These are phyloP conservation scores for Tholera decimalis DNA, from an alignment of 2,888 invertebrate species.

Conservation along the genomic window DNA sequence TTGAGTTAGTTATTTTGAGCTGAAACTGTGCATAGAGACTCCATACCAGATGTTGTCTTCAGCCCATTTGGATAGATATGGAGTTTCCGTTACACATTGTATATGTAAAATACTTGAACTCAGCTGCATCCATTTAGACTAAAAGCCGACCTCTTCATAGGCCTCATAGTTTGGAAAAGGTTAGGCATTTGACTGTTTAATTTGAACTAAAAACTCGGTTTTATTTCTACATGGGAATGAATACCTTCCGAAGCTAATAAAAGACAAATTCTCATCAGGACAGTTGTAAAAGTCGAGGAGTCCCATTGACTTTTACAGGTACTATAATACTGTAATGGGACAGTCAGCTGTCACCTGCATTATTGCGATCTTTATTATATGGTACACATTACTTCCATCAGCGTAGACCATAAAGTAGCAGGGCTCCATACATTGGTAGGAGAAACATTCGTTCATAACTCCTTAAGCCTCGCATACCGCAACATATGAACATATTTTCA, in stretches of 20 bases:
- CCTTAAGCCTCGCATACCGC: slow-evolving; percentile 30
- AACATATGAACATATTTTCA: slow-evolving; percentile 58
- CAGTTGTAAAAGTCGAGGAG: slow-evolving; percentile 50
- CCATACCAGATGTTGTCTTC: no score
- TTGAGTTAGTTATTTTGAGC: no score
- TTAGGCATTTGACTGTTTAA: neutral
- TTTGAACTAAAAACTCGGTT: slow-evolving; percentile 8
- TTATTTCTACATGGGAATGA: slow-evolving; percentile 1
- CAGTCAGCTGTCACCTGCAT: slow-evolving; percentile 50
- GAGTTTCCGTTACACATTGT: no score
- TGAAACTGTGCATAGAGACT: no score
- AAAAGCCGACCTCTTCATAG: no score
- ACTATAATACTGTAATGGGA: slow-evolving; percentile 38
- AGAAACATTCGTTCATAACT: slow-evolving; percentile 48
- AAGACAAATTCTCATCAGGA: slow-evolving; percentile 43
- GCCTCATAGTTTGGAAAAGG: no score
- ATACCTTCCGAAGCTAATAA: slow-evolving; percentile 30
- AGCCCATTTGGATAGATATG: no score
- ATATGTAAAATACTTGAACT: no score
- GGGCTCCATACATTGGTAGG: slow-evolving; percentile 32
- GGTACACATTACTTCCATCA: slow-evolving; percentile 53
- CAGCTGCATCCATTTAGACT: no score
- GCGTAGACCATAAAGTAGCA: slow-evolving; percentile 58
- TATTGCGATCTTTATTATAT: slow-evolving; percentile 52
- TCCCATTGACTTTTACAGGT: slow-evolving; percentile 58